Base-by-base conservation (phyloP, 2,797 vertebrate species). In the Gymnodraco acuticeps region DNA sequence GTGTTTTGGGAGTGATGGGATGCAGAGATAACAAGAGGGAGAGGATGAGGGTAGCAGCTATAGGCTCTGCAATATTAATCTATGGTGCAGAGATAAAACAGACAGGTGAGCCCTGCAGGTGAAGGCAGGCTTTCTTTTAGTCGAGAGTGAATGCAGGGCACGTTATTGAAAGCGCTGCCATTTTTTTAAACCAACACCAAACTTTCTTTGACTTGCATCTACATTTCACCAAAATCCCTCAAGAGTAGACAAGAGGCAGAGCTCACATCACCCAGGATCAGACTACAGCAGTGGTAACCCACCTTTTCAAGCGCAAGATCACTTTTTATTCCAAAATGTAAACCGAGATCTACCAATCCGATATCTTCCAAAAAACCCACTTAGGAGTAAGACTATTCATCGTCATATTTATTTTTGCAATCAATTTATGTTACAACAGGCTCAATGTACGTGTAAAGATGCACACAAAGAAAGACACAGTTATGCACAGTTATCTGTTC, bases 61-160 rank as follows among this genome's bases (percentile, higher is more conserved):
- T 48, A 68, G 62, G 73, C 80, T 83, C 78, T 92, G 81, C 84
- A 90, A 88, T 90, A 89, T 92, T 88, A 83, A 91, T 90, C 84
- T 83, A 47, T 31, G 60, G 73, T 38, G 76, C 85, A 75, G 74
- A 89, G 87, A 88, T 90, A 73, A 88, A 87, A 81, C 61, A 76
- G 81, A 70, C 63, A 84, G 87, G 89, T 82, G 88, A 88, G 70
- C 58, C 27, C 80, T 75, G 73, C 56, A 16, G 46, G 81, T 41
- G 73, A 82, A 84, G 63, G 78, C 75, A 77, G 81, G 77, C 84
- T 88, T 88, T 76, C 62, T 78, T 86, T 75, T 73, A 71, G 74
- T 56, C 19, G 48, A 48, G 82, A 78, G 48, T n/a, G 87, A 88
- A 86, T 70, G 82, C 71, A 70, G 73, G 65, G 61, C 75, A 74